phyloP scores from a whole-genome alignment of 2,888 invertebrate genomes.

The Andrena haemorrhoa region DNA sequence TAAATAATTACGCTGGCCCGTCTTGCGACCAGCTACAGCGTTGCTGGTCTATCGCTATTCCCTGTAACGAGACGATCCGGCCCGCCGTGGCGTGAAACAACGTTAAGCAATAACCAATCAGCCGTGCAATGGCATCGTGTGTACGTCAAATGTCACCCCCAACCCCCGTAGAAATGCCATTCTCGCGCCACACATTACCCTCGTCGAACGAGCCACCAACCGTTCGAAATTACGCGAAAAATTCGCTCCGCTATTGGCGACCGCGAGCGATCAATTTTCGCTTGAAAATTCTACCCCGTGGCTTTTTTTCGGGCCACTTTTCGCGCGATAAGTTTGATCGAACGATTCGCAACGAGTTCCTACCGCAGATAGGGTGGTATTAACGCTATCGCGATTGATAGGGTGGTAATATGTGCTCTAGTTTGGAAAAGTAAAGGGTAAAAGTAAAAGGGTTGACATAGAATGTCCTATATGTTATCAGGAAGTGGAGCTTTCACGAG shows the following conservation, averaged over 20 bases:
- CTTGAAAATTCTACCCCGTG: not conserved
- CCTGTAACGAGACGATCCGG: conserved; percentile 55
- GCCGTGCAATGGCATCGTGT: conserved; percentile 71
- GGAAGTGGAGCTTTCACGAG: too few species aligned
- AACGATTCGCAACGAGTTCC: not conserved
- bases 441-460: too few species aligned
- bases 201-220: conserved; percentile 8
- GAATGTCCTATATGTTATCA: too few species aligned
- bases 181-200: conserved; percentile 22
- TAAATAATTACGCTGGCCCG: conserved; percentile 20
- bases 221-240: conserved; percentile 51
- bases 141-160: conserved; percentile 75
- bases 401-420: not conserved
- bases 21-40: not conserved
- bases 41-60: conserved; percentile 13
- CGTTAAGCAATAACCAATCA: conserved; percentile 80
- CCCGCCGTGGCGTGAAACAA: conserved; percentile 72
- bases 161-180: conserved; percentile 30
- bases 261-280: conserved; percentile 21
- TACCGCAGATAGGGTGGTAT: not conserved
- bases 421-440: not conserved
- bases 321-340: not conserved
- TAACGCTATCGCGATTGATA: not conserved
- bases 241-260: conserved; percentile 10
- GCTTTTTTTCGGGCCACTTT: not conserved